These are phyloP conservation scores for Prosapia bicincta DNA, from an alignment of 2,888 invertebrate genomes.

Conservation along the genomic window DNA sequence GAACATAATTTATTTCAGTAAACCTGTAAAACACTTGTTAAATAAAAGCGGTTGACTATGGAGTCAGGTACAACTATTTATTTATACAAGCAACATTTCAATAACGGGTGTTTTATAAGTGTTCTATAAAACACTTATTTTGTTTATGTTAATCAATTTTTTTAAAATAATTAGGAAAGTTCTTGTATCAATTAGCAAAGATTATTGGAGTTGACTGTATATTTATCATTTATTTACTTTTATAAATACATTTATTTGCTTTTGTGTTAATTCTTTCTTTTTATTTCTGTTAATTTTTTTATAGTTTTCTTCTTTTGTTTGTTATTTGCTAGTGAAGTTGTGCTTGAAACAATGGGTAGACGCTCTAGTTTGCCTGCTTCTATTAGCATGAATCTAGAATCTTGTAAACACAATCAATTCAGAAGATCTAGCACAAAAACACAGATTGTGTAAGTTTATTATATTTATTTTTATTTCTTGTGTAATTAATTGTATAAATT, in stretches of 20 bases:
- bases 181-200: no score
- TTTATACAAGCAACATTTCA: no score
- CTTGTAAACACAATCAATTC: conserved; percentile 16
- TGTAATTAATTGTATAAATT: no score
- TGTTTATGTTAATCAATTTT: no score
- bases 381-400: conserved; percentile 1
- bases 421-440: conserved; percentile 26
- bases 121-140: no score
- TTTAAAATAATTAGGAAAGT: no score
- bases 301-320: neutral
- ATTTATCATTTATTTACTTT: neutral
- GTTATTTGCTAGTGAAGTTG: neutral
- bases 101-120: no score
- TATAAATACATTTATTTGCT: conserved; percentile 2
- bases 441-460: conserved; percentile 20
- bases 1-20: no score
- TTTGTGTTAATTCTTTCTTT: conserved; percentile 4
- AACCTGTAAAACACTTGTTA: no score
- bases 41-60: no score
- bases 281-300: conserved; percentile 8
- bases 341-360: conserved; percentile 8
- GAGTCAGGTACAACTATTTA: no score
- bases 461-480: neutral
- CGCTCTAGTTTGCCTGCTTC: conserved; percentile 23
- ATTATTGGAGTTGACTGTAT: neutral